A percentile compares a stretch with the other conserved stretches of the same genome.
Evolutionary conservation across 2,888 invertebrate genomes (phyloP).

Genomic region (Athrips mouffetella): DNA sequence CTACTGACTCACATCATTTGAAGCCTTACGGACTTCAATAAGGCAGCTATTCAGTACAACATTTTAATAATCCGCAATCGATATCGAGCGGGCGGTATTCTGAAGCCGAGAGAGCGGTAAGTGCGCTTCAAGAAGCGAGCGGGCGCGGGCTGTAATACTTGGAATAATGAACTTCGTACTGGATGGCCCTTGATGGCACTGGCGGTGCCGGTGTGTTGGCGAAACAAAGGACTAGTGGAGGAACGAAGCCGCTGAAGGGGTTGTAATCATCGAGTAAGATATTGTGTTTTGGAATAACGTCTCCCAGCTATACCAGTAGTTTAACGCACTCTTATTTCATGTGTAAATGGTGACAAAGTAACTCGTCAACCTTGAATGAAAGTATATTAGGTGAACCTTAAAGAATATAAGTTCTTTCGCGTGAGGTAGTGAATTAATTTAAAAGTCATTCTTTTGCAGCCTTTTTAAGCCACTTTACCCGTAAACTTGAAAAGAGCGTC

Average conservation of each 20-base stretch:
- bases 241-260: neutral
- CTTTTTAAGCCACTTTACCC: too few relatives aligned
- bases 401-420: too few relatives aligned
- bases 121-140: constrained; percentile 15
- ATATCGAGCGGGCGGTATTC: constrained; percentile 25
- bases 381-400: too few relatives aligned
- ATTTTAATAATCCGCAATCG: constrained; percentile 32
- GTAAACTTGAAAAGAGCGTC: too few relatives aligned
- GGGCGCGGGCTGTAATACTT: constrained; percentile 18
- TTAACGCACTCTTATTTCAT: too few relatives aligned
- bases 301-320: too few relatives aligned
- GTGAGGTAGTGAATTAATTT: too few relatives aligned
- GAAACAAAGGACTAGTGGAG: constrained; percentile 46
- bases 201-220: constrained; percentile 52
- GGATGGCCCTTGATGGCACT: constrained; percentile 51
- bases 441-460: too few relatives aligned
- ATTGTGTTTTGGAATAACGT: constrained; percentile 3
- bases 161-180: constrained; percentile 41
- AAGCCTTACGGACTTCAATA: constrained; percentile 7
- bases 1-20: neutral
- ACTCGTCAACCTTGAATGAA: too few relatives aligned
- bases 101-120: constrained; percentile 27
- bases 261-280: neutral
- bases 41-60: constrained; percentile 19
- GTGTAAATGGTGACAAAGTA: too few relatives aligned